Base-by-base conservation (phyloP, 2,888 invertebrate genomes). In the Andrena praecox region DNA sequence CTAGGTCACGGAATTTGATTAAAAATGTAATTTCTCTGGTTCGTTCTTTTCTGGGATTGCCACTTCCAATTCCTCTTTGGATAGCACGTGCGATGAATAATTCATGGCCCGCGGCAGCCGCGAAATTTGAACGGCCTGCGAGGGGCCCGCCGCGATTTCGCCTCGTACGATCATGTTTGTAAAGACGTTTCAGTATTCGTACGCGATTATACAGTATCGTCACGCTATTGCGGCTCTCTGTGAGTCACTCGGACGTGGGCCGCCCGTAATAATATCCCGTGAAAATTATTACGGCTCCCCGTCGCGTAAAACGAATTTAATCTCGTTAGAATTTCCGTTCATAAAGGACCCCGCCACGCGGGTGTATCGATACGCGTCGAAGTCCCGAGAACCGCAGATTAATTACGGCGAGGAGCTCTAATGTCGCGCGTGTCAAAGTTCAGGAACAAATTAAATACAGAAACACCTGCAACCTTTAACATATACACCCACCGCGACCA, bases 221-320 rank as follows among this genome's bases (percentile, higher is more conserved):
- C 87, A 87, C 87, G 85, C 87, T 72, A 87, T 69, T 85, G 87
- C 87, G 52, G 84, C 56, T 76, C 77, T 67, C 66, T 24, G 24
- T 64, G 77, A 87, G 76, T 87, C 85, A 80, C 71, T 78, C 72
- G 70, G 59, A 80, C 80, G 82, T 78, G 69, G 75, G 60, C 76
- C 54, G 48, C n/a, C 16, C 33, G 72, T 66, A 86, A 79, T 84
- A 80, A 84, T 75, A 86, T 83, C 77, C 33, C 70, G 64, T 68
- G 67, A 33, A 33, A 69, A 79, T 72, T 66, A 70, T 66, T 78
- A 77, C 75, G 33, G 31, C 33, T 7, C n/a, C 35, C 48, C 59
- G 60, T 31, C 78, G 81, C 59, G 69, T 52, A 79, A 64, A 83
- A 86, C 77, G 81, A 77, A 81, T 81, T 75, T 77, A 75, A 81